Evolutionary conservation across 2,888 invertebrate genomes (phyloP).

Genomic region (Gnatocerus cornutus): DNA sequence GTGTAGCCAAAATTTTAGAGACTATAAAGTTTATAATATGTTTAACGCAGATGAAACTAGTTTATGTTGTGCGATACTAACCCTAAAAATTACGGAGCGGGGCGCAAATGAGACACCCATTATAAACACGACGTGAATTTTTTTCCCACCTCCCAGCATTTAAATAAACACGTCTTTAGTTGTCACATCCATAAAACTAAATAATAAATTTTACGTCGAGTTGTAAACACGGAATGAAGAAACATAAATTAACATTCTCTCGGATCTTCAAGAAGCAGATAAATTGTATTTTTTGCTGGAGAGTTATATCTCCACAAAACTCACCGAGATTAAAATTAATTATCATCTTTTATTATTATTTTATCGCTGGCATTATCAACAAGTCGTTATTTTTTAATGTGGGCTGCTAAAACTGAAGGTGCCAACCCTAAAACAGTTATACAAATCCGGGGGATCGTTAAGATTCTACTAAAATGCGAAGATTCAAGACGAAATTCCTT

Average conservation of each 20-base stretch:
- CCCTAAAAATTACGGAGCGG: conserved; percentile 9
- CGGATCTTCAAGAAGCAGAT: too few species aligned
- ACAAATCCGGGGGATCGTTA: conserved; percentile 23
- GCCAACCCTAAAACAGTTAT: conserved; percentile 20
- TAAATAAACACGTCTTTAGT: conserved; percentile 1
- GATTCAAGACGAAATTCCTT: conserved; percentile 4
- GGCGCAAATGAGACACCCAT: not conserved
- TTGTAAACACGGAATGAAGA: not conserved
- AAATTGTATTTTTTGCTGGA: not conserved
- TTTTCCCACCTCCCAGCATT: not conserved
- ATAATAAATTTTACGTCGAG: not conserved
- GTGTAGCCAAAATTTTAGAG: conserved; percentile 31
- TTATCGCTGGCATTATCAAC: not conserved
- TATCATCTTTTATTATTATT: conserved; percentile 7
- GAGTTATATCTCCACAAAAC: not conserved
- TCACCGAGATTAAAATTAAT: conserved; percentile 1
- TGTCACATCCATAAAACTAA: conserved; percentile 4
- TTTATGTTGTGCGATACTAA: conserved; percentile 12
- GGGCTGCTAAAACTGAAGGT: conserved; percentile 5
- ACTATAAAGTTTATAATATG: conserved; percentile 39
- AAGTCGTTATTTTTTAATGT: conserved; percentile 9
- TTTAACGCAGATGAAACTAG: conserved; percentile 35
- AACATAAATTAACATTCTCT: not conserved
- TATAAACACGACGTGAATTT: not conserved
- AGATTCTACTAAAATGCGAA: conserved; percentile 22